These are phyloP conservation scores for Phrynosoma blainvillii DNA, from an alignment of 2,113 vertebrate genomes.

Conservation along the genomic window DNA sequence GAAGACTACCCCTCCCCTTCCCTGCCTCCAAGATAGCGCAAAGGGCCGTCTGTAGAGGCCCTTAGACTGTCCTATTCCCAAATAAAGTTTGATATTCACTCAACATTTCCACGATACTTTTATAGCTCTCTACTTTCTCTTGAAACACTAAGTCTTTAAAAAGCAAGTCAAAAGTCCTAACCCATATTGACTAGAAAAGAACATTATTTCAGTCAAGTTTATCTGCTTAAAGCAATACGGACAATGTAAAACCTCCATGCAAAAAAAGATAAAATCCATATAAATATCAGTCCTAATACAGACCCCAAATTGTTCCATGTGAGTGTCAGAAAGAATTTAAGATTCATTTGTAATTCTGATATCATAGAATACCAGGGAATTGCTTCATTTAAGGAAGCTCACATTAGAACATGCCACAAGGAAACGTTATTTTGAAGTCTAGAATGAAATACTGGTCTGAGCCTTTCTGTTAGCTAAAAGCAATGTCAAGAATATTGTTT, in stretches of 20 bases:
- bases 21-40: too few species aligned
- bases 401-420: neutral
- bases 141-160: neutral
- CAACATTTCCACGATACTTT: neutral
- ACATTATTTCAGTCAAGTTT: neutral
- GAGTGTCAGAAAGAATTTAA: neutral
- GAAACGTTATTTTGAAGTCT: slow-evolving; percentile 22
- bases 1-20: neutral
- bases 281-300: neutral
- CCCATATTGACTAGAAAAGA: neutral
- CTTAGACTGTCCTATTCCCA: neutral
- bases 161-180: neutral
- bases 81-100: neutral
- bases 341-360: slow-evolving; percentile 2
- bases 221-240: neutral
- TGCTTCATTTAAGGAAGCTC: slow-evolving; percentile 23
- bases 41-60: too few species aligned
- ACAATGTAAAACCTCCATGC: neutral
- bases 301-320: neutral
- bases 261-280: neutral
- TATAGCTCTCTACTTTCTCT: neutral
- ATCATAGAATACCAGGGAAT: slow-evolving; percentile 18
- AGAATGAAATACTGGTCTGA: slow-evolving; percentile 20
- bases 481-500: neutral
- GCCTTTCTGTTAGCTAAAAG: neutral